phyloP scores from a whole-genome alignment of 1,140 invertebrate species.

The Bacillus rossius region DNA sequence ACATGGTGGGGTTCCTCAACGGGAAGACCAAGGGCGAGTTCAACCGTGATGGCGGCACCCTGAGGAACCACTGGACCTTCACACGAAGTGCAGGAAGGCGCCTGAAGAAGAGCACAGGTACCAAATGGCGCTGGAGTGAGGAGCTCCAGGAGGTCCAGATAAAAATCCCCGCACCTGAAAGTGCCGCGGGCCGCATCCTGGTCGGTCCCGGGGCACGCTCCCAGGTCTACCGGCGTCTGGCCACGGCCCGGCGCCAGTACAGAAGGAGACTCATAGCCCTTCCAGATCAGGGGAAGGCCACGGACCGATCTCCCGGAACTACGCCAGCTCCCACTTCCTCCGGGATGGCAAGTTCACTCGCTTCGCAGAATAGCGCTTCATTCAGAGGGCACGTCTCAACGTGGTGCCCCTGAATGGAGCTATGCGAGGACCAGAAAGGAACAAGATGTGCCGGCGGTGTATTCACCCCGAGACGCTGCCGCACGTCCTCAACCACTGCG shows the following conservation, averaged over 20 bases:
- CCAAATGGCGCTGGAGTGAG: slow-evolving; percentile 19
- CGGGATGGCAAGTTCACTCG: slow-evolving; percentile 24
- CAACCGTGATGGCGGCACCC: slow-evolving; percentile 4
- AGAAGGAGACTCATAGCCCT: not conserved
- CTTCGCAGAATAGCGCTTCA: slow-evolving; percentile 39
- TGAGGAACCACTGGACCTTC: slow-evolving; percentile 22
- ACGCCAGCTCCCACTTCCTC: slow-evolving; percentile 28
- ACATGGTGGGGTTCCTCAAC: slow-evolving; percentile 20
- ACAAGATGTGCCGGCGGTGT: slow-evolving; percentile 30
- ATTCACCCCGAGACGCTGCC: slow-evolving; percentile 26
- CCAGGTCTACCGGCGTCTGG: slow-evolving; percentile 10
- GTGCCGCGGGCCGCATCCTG: not conserved
- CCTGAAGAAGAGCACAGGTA: not conserved
- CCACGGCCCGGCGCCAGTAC: slow-evolving; percentile 12
- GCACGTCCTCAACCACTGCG: slow-evolving; percentile 34
- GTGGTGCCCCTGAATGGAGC: slow-evolving; percentile 33
- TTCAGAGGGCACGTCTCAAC: slow-evolving; percentile 36
- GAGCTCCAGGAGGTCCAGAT: slow-evolving; percentile 5
- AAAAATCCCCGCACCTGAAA: not conserved
- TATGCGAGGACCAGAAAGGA: slow-evolving; percentile 1
- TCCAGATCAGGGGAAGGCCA: slow-evolving; percentile 27
- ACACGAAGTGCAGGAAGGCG: slow-evolving; percentile 15
- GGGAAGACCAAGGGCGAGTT: slow-evolving; percentile 19
- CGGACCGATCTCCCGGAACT: not conserved
- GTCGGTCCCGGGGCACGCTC: slow-evolving; percentile 8